phyloP scores from a whole-genome alignment of 2,888 invertebrate species.

The Drosophila mimica region DNA sequence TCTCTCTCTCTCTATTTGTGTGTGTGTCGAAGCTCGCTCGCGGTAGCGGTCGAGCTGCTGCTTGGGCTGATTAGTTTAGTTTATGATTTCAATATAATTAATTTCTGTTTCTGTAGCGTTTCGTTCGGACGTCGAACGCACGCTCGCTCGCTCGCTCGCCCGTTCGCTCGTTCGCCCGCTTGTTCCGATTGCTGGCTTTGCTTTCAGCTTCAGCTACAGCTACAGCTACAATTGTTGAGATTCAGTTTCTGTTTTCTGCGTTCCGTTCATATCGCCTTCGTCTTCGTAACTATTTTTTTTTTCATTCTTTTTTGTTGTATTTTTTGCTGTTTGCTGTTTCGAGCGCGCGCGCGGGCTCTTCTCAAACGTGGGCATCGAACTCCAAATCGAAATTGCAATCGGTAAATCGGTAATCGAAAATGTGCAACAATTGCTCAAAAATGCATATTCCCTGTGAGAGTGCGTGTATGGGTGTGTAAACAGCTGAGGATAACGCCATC shows the following conservation, averaged over 20 bases:
- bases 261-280: slow-evolving; percentile 41
- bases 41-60: slow-evolving; percentile 40
- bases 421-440: slow-evolving; percentile 25
- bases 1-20: slow-evolving; percentile 9
- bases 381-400: slow-evolving; percentile 28
- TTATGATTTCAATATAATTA: slow-evolving; percentile 80
- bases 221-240: slow-evolving; percentile 38
- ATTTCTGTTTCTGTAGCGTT: slow-evolving; percentile 78
- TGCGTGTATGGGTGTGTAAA: slow-evolving; percentile 21
- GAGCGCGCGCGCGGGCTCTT: slow-evolving; percentile 28
- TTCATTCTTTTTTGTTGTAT: neutral
- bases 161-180: slow-evolving; percentile 30
- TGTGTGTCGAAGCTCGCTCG: slow-evolving; percentile 48
- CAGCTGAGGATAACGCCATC: slow-evolving; percentile 53
- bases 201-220: slow-evolving; percentile 17
- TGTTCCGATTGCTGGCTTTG: slow-evolving; percentile 32
- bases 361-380: slow-evolving; percentile 32
- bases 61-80: slow-evolving; percentile 77
- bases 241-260: slow-evolving; percentile 59
- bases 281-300: slow-evolving; percentile 11
- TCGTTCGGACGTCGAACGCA: slow-evolving; percentile 73
- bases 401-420: slow-evolving; percentile 18
- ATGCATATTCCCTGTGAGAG: slow-evolving; percentile 3
- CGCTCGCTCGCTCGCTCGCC: slow-evolving; percentile 44
- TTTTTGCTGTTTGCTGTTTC: slow-evolving; percentile 22